Base-by-base conservation (phyloP, 1,140 invertebrate genomes). In the Halictus rubicundus region DNA sequence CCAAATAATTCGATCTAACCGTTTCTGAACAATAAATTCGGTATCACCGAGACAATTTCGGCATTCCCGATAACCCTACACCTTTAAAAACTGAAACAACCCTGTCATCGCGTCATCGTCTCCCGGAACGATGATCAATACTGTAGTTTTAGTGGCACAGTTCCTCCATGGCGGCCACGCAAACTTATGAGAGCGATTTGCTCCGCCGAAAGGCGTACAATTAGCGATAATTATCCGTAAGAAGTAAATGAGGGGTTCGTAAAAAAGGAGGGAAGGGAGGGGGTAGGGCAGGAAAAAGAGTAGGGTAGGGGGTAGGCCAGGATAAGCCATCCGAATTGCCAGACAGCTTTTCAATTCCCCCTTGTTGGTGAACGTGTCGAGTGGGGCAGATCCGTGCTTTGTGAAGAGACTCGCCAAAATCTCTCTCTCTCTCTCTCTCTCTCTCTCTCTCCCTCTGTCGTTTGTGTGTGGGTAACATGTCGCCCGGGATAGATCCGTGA, bases 281-380 rank as follows among this genome's bases (percentile, higher is more conserved):
- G 61, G 57, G 59, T 52, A 37, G 23, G 49, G 46, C 0, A 39
- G 4, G 16, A 25, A 39, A 69, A 49, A 66, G 21, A 46, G 42
- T 0, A 9, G 16, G 49, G 25, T 37, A 66, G 14, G 70, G 39
- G 32, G 52, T 86, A 82, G 85, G 75, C 79, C 82, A 68, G 85
- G 90, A 91, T 92, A 91, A 92, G 89, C 90, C 88, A 84, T 90
- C 85, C 88, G 90, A 90, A 92, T 92, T 91, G 91, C 89, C 90
- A 89, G 88, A 90, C 89, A 90, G 91, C 89, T 90, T 91, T 92
- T 92, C 91, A 92, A 92, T 92, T 91, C 89, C 90, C 90, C 89
- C 60, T 91, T 88, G 90, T 90, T 88, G 86, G 90, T 90, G 89
- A 92, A 91, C 89, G 90, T 89, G 89, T 91, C 88, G 90, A 90